phyloP scores from a whole-genome alignment of 2,113 vertebrate genomes.

The Ophiodon elongatus region DNA sequence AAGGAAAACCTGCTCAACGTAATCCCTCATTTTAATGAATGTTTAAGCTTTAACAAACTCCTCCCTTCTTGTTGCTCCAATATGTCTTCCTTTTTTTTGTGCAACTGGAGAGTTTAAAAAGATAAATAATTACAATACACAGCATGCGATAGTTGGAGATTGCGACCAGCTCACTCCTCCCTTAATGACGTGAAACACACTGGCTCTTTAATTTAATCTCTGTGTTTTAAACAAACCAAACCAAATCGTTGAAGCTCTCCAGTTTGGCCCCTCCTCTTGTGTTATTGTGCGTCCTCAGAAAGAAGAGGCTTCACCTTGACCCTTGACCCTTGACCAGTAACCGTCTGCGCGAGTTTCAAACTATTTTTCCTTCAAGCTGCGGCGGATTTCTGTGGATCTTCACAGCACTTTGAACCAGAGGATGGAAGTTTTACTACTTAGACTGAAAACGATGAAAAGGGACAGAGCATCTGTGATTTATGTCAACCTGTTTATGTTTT shows the following conservation, averaged over 20 bases:
- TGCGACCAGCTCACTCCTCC: too few species aligned
- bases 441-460: background rate
- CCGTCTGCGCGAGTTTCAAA: background rate
- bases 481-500: slow-evolving; percentile 1
- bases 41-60: too few species aligned
- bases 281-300: background rate
- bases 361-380: background rate
- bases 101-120: too few species aligned
- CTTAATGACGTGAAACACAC: too few species aligned
- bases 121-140: too few species aligned
- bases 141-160: too few species aligned
- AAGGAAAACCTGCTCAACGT: too few species aligned
- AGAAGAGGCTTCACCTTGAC: background rate
- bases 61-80: background rate
- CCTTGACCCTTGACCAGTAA: too few species aligned
- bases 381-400: background rate
- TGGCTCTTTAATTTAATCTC: background rate
- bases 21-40: too few species aligned
- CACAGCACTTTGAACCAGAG: background rate
- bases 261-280: background rate
- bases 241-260: background rate
- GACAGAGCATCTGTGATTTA: too few species aligned
- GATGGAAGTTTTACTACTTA: background rate
- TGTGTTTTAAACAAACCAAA: background rate
- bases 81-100: too few species aligned